Percentiles rank a stretch among this genome's conserved stretches.
phyloP scores from a whole-genome alignment of 2,888 invertebrate genomes.

The Junonia oenone region DNA sequence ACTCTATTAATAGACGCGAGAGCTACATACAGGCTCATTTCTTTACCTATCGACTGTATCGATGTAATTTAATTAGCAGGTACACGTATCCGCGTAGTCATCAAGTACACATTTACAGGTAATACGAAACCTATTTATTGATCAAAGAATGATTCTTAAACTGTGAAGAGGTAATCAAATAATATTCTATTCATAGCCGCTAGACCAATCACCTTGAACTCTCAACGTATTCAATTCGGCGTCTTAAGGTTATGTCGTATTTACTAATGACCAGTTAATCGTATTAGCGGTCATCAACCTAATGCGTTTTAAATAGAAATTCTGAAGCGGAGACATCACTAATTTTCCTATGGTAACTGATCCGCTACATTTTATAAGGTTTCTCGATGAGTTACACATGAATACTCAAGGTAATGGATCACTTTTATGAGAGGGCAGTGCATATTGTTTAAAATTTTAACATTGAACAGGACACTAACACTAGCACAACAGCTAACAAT shows the following conservation, averaged over 20 bases:
- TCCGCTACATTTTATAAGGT: conserved; percentile 20
- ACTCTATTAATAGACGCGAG: conserved; percentile 57
- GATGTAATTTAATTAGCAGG: conserved; percentile 6
- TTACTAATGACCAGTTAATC: conserved; percentile 16
- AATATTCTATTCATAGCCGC: conserved; percentile 35
- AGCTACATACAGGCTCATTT: not conserved
- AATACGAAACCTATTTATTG: conserved; percentile 1
- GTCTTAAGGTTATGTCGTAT: conserved; percentile 31
- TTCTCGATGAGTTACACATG: conserved; percentile 23
- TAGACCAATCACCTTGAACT: conserved; percentile 57
- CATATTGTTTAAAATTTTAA: conserved; percentile 10
- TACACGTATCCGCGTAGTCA: conserved; percentile 17
- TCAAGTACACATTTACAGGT: conserved; percentile 31
- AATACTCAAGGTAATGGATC: conserved; percentile 19
- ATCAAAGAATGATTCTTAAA: conserved; percentile 9
- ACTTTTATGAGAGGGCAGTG: conserved; percentile 9
- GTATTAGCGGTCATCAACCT: conserved; percentile 23
- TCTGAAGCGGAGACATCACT: conserved; percentile 9
- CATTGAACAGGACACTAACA: conserved; percentile 1
- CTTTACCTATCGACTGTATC: not conserved
- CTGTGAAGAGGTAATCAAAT: conserved; percentile 31
- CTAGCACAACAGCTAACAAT: conserved; percentile 9
- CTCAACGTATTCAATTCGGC: conserved; percentile 47
- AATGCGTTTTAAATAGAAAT: conserved; percentile 8
- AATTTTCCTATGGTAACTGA: conserved; percentile 27